Evolutionary conservation across 2,113 vertebrate genomes (phyloP).

Genomic region (Ahaetulla prasina): DNA sequence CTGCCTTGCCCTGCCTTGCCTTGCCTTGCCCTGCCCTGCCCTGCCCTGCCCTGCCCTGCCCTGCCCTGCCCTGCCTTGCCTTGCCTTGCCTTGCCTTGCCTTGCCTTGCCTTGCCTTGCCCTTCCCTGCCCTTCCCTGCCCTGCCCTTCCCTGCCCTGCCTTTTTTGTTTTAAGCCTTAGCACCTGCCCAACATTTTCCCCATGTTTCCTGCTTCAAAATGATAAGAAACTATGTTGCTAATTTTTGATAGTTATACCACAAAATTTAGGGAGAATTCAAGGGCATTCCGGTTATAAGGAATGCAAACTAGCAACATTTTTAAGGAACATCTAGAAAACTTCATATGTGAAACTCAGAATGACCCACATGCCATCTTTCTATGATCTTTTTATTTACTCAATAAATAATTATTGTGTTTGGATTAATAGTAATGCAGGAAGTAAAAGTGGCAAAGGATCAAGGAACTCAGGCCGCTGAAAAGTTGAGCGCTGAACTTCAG

Average conservation of each 20-base stretch:
- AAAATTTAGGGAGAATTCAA: neutral
- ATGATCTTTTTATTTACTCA: neutral
- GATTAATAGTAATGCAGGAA: neutral
- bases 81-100: too few species aligned
- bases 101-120: too few species aligned
- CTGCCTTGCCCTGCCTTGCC: too few species aligned
- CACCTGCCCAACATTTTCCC: neutral
- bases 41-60: too few species aligned
- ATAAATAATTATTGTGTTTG: neutral
- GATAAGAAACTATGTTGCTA: neutral
- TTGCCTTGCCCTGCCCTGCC: too few species aligned
- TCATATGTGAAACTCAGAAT: neutral
- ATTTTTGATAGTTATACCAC: neutral
- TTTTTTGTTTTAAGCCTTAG: neutral
- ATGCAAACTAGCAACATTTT: neutral
- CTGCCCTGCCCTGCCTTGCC: neutral
- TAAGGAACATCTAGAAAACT: neutral
- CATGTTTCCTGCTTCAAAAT: neutral
- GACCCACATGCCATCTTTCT: neutral
- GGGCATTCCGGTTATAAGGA: neutral
- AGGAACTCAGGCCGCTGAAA: too few species aligned
- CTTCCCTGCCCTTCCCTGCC: neutral
- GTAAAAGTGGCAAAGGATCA: neutral
- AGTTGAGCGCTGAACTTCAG: neutral
- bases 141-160: neutral